phyloP scores from a whole-genome alignment of 35 echinoderm and acorn worm species.

The Ophiothrix spiculata region DNA sequence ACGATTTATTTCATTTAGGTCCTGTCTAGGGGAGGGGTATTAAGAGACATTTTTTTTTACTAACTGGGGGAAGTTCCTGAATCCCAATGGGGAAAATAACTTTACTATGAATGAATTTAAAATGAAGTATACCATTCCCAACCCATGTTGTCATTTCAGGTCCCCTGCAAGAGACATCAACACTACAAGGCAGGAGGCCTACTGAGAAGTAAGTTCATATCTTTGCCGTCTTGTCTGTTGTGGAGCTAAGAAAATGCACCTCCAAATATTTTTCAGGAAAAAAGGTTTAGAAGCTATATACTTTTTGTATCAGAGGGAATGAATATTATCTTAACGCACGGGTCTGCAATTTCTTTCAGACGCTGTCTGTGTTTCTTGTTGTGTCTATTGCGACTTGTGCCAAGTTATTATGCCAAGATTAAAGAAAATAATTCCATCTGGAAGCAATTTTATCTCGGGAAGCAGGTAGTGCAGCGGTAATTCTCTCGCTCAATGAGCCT shows the following conservation, averaged over 20 bases:
- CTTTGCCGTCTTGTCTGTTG: too few species aligned
- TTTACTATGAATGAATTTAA: neutral
- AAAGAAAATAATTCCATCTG: neutral
- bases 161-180: conserved; percentile 33
- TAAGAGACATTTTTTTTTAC: too few species aligned
- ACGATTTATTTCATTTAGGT: too few species aligned
- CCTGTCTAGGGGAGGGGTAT: too few species aligned
- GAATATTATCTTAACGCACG: neutral
- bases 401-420: too few species aligned
- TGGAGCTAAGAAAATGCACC: too few species aligned
- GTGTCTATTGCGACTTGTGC: too few species aligned
- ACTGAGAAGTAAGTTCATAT: conserved; percentile 31
- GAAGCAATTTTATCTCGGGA: neutral
- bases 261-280: neutral
- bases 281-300: neutral
- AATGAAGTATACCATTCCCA: neutral
- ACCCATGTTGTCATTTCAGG: conserved; percentile 12
- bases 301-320: neutral
- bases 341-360: neutral
- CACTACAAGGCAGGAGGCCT: conserved; percentile 34
- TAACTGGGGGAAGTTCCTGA: too few species aligned
- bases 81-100: neutral
- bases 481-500: too few species aligned
- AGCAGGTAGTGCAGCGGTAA: too few species aligned
- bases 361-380: neutral